phyloP scores from a whole-genome alignment of 2,797 vertebrate species.

The Chiloscyllium punctatum region DNA sequence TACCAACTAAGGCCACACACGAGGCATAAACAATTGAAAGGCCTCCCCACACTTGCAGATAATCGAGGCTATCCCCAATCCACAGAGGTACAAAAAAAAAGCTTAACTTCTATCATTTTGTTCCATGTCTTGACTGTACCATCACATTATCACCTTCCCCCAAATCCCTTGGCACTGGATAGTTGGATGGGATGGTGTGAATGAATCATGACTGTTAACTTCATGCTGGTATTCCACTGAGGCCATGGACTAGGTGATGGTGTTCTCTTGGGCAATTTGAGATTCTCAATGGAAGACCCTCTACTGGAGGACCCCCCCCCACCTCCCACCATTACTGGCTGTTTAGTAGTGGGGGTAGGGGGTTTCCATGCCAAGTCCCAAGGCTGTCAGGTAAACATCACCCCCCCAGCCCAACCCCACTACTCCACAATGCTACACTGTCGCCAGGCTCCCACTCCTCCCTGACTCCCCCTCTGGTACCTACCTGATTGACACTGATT shows the following conservation, averaged over 20 bases:
- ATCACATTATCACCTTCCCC: background rate
- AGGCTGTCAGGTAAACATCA: background rate
- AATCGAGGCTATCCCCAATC: background rate
- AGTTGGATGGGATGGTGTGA: background rate
- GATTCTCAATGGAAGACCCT: background rate
- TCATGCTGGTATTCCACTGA: background rate
- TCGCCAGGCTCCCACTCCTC: too few relatives aligned
- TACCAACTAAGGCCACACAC: constrained; percentile 19
- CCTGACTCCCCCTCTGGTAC: too few relatives aligned
- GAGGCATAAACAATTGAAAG: background rate
- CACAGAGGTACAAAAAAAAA: background rate
- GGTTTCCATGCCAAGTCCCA: background rate
- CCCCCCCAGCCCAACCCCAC: too few relatives aligned
- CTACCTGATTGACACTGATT: background rate
- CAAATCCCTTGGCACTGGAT: too few relatives aligned
- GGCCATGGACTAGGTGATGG: background rate
- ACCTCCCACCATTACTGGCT: background rate
- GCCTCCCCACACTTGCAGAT: background rate
- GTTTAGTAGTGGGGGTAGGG: too few relatives aligned
- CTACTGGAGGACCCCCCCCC: too few relatives aligned
- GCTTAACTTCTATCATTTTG: background rate
- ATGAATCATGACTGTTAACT: background rate
- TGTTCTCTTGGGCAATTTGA: background rate
- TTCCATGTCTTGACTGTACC: background rate
- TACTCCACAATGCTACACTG: too few relatives aligned